A percentile compares a stretch with the other conserved stretches of the same genome.
phyloP scores from a whole-genome alignment of 1,140 invertebrate species.

The Atta texana region DNA sequence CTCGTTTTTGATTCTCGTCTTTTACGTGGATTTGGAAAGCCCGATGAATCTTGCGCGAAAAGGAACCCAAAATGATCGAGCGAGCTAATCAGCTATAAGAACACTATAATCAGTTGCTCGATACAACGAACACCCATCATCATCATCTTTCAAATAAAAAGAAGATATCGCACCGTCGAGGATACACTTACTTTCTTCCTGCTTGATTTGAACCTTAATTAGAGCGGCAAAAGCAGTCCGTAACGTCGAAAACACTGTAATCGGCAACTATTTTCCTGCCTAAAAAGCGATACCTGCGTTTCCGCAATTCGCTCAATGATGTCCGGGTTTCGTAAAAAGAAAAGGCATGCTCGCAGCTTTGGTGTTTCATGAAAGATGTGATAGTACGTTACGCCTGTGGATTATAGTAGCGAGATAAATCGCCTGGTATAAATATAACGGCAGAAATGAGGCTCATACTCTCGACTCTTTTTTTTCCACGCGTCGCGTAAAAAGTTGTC shows the following conservation, averaged over 20 bases:
- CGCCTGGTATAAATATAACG: conserved; percentile 39
- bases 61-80: not conserved
- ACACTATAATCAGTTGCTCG: conserved; percentile 6
- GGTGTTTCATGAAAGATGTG: not conserved
- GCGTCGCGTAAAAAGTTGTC: conserved; percentile 31
- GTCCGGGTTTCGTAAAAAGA: not conserved
- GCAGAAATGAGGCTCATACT: conserved; percentile 3
- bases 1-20: not conserved
- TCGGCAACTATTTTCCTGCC: not conserved
- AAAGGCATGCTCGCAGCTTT: not conserved
- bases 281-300: conserved; percentile 11
- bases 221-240: not conserved
- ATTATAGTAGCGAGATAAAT: conserved; percentile 39
- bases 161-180: not conserved
- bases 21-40: not conserved
- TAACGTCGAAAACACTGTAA: conserved; percentile 33
- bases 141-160: conserved; percentile 33
- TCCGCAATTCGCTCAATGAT: not conserved
- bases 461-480: not conserved
- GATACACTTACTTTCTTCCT: not conserved
- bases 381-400: not conserved
- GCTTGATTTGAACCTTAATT: conserved; percentile 34
- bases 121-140: not conserved
- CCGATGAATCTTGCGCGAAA: not conserved
- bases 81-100: not conserved